Evolutionary conservation across 1,140 invertebrate species (phyloP).

Genomic region (Chironomus striatipennis): DNA sequence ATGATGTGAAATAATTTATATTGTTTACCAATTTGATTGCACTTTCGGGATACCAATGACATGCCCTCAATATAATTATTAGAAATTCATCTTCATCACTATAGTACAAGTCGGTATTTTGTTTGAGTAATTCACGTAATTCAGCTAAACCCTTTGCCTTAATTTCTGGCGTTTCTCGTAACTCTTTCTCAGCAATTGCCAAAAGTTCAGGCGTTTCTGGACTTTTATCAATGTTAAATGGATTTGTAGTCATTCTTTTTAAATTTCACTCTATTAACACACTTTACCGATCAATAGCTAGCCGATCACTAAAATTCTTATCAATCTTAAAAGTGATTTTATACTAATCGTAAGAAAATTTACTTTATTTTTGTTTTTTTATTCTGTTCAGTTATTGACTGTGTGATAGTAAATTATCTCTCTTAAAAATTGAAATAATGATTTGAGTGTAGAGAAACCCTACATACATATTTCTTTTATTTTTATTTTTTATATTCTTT

Average conservation of each 20-base stretch:
- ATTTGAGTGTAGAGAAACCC: too few species aligned
- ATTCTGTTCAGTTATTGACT: background rate
- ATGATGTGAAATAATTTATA: too few species aligned
- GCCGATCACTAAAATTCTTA: background rate
- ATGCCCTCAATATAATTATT: conserved; percentile 63
- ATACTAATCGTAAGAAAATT: background rate
- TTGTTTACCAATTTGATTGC: conserved; percentile 59
- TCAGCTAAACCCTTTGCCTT: conserved; percentile 50
- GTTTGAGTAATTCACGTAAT: conserved; percentile 53
- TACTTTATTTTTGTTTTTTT: background rate
- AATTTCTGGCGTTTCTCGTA: conserved; percentile 61
- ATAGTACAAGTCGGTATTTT: conserved; percentile 53
- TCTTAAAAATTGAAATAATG: too few species aligned
- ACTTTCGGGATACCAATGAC: conserved; percentile 71
- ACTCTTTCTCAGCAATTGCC: conserved; percentile 52
- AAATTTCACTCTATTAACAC: background rate
- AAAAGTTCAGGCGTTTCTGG: conserved; percentile 38
- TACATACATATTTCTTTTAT: too few species aligned
- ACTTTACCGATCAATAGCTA: conserved; percentile 4
- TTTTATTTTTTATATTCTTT: too few species aligned
- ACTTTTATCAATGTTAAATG: background rate
- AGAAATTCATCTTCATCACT: conserved; percentile 65
- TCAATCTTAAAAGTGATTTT: conserved; percentile 9
- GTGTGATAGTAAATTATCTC: conserved; percentile 13
- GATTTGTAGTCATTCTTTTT: background rate